Conservation (phyloP, 2,797 vertebrate species). For the Manis pentadactyla region DNA sequence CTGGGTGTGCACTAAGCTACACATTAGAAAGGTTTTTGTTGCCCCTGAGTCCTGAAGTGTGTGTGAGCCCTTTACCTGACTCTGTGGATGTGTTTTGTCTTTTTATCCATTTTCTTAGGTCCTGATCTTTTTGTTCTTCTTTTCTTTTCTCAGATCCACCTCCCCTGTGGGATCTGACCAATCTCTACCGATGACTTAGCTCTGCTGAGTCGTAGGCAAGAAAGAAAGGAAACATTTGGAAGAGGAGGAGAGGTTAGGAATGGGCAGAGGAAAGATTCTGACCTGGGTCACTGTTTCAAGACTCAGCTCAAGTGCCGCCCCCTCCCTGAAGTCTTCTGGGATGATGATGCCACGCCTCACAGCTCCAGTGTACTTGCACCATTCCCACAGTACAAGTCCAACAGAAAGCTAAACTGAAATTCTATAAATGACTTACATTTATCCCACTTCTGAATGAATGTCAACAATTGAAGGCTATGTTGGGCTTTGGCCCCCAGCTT, state of each 20-base stretch:
- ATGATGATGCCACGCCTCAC: no score
- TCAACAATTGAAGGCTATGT: neutral
- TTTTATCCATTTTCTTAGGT: neutral
- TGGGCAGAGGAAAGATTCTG: neutral
- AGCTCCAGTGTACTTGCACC: neutral
- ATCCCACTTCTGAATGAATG: conserved; percentile 5
- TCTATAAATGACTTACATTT: neutral
- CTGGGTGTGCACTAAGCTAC: neutral
- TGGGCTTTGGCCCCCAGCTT: neutral
- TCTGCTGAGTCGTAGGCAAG: neutral
- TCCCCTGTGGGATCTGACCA: neutral
- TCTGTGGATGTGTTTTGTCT: neutral
- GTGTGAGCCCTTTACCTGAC: neutral
- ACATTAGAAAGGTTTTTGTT: neutral
- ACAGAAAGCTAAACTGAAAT: neutral
- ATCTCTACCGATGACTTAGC: neutral
- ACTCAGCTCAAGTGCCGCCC: neutral
- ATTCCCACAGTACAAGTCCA: neutral
- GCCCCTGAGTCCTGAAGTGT: neutral
- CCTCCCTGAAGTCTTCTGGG: neutral
- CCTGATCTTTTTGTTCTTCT: neutral
- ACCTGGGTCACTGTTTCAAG: neutral
- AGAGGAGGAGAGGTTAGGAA: neutral
- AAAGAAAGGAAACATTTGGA: neutral
- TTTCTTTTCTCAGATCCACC: neutral